phyloP scores from a whole-genome alignment of 2,113 vertebrate species.

The Cairina moschata region DNA sequence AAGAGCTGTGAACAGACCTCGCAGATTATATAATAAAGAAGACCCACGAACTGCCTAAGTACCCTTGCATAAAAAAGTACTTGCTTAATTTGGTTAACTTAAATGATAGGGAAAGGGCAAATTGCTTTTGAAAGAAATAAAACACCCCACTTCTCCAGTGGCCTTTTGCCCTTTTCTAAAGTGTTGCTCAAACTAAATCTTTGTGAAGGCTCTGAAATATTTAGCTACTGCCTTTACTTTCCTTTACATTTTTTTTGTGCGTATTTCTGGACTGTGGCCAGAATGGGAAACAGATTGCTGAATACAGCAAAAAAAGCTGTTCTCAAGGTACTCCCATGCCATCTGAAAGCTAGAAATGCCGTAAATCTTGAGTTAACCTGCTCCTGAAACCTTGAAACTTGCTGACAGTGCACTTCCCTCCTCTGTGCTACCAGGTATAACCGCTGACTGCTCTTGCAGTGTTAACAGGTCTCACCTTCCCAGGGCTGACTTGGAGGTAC shows the following conservation, averaged over 20 bases:
- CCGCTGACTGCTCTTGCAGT: neutral
- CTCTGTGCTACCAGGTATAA: neutral
- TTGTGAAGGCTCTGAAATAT: conserved; percentile 56
- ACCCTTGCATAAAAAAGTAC: neutral
- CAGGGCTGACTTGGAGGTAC: neutral
- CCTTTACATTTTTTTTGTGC: neutral
- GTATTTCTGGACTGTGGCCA: conserved; percentile 44
- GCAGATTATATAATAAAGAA: neutral
- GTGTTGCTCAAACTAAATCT: conserved; percentile 11
- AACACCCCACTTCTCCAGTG: neutral
- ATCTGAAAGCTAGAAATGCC: conserved; percentile 42
- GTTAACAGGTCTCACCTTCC: neutral
- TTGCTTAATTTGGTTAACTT: conserved; percentile 7
- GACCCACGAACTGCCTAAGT: neutral
- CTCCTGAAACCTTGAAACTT: conserved; percentile 51
- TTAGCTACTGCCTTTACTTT: conserved; percentile 28
- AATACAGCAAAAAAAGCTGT: conserved; percentile 50
- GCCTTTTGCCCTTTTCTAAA: conserved; percentile 33
- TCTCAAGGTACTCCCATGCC: conserved; percentile 50
- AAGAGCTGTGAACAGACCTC: neutral
- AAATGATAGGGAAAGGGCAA: neutral
- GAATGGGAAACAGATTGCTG: conserved; percentile 49
- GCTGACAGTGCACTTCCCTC: neutral
- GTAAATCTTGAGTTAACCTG: conserved; percentile 60
- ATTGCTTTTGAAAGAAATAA: neutral